Conservation (phyloP, 2,797 vertebrate genomes). For the Allobates femoralis region DNA sequence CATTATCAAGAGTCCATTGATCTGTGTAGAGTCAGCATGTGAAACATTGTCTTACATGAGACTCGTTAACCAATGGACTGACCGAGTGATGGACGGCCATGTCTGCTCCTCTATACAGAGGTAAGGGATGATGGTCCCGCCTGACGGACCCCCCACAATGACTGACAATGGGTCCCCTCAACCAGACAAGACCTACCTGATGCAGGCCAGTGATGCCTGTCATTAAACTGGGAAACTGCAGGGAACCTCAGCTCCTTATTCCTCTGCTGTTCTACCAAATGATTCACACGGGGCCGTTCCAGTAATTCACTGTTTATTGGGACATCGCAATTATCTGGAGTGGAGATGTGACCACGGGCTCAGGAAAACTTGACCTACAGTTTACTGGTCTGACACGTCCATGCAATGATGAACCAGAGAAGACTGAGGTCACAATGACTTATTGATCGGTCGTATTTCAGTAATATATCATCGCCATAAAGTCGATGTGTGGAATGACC, state of each 20-base stretch:
- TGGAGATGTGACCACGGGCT: background rate
- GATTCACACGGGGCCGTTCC: background rate
- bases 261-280: background rate
- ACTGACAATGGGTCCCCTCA: too few relatives aligned
- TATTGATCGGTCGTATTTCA: background rate
- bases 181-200: too few relatives aligned
- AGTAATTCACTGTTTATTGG: background rate
- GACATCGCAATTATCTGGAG: background rate
- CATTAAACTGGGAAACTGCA: background rate
- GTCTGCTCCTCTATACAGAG: too few relatives aligned
- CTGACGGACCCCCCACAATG: too few relatives aligned
- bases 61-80: too few relatives aligned
- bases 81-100: too few relatives aligned
- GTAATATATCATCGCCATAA: background rate
- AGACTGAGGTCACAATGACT: background rate
- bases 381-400: background rate
- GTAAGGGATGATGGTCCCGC: too few relatives aligned
- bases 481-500: background rate
- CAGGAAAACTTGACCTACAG: background rate
- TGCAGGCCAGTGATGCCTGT: too few relatives aligned
- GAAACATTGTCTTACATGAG: too few relatives aligned
- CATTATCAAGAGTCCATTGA: too few relatives aligned
- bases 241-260: background rate
- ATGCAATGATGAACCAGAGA: background rate
- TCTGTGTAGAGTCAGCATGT: too few relatives aligned